Percentiles rank a stretch among this genome's conserved stretches.
These are phyloP conservation scores for Drosophila kohkoa DNA, from an alignment of 1,140 invertebrate species.

Conservation along the genomic window DNA sequence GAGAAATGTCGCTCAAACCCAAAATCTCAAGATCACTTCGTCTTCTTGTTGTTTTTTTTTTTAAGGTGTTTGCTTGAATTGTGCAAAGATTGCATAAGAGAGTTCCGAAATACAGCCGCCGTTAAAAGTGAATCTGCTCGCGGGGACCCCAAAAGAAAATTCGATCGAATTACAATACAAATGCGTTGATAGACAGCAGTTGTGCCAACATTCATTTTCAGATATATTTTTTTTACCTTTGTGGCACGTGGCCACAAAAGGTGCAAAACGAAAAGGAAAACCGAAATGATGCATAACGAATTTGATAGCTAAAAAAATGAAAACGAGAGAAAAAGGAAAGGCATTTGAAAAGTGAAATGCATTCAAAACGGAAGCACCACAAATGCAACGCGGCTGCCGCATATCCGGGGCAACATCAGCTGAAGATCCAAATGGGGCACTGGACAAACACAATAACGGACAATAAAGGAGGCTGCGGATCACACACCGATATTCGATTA, in stretches of 20 bases:
- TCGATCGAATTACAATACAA: conserved; percentile 75
- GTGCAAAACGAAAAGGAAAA: conserved; percentile 73
- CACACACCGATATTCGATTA: not conserved
- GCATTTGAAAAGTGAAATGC: conserved; percentile 67
- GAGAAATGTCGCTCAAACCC: conserved; percentile 29
- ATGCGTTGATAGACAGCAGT: conserved; percentile 60
- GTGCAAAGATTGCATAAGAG: conserved; percentile 74
- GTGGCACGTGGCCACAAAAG: conserved; percentile 77
- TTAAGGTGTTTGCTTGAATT: conserved; percentile 40
- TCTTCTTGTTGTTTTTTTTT: not conserved
- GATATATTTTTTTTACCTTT: conserved; percentile 43
- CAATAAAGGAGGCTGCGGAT: conserved; percentile 56
- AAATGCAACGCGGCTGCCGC: conserved; percentile 57
- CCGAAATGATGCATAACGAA: conserved; percentile 70
- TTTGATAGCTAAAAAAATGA: conserved; percentile 57
- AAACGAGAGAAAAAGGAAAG: conserved; percentile 39
- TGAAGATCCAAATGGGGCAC: conserved; percentile 31
- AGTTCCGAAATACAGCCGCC: conserved; percentile 28
- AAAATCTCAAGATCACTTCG: conserved; percentile 49
- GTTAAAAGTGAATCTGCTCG: conserved; percentile 68
- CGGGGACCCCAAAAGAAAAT: conserved; percentile 8
- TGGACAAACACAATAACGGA: conserved; percentile 67
- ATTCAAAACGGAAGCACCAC: conserved; percentile 73
- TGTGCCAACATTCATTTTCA: conserved; percentile 78
- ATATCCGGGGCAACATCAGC: conserved; percentile 58